A percentile compares a stretch with the other conserved stretches of the same genome.
phyloP scores from a whole-genome alignment of 2,797 vertebrate genomes.

The Neomorphus geoffroyi region DNA sequence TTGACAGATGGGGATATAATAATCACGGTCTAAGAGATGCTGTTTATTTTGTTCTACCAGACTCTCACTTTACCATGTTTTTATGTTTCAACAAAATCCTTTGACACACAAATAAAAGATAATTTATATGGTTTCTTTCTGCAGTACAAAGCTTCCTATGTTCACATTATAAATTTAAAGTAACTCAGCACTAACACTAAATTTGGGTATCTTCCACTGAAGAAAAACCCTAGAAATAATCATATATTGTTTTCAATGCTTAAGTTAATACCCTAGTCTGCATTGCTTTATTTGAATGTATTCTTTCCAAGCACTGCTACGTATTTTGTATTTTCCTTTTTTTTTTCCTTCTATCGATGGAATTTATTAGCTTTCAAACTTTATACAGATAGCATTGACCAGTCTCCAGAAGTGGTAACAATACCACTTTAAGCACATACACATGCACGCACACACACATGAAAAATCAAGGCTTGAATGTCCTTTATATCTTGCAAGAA shows the following conservation, averaged over 20 bases:
- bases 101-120: background rate
- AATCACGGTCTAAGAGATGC: background rate
- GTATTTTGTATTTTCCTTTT: background rate
- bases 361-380: conserved; percentile 2
- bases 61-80: background rate
- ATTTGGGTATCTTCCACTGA: background rate
- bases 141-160: background rate
- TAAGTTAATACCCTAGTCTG: background rate
- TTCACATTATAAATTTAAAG: conserved; percentile 15
- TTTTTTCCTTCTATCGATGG: background rate
- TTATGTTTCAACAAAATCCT: background rate
- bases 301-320: background rate
- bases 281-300: background rate
- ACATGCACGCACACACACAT: accelerated
- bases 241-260: background rate
- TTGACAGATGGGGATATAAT: background rate
- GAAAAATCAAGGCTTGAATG: conserved; percentile 1
- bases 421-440: background rate
- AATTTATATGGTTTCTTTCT: background rate
- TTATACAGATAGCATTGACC: background rate
- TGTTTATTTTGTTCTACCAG: background rate
- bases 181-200: background rate
- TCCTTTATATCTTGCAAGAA: conserved; percentile 60
- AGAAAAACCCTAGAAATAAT: background rate
- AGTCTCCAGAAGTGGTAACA: background rate